Evolutionary conservation across 2,113 vertebrate genomes (phyloP).

Genomic region (Dryoscopus gambensis): DNA sequence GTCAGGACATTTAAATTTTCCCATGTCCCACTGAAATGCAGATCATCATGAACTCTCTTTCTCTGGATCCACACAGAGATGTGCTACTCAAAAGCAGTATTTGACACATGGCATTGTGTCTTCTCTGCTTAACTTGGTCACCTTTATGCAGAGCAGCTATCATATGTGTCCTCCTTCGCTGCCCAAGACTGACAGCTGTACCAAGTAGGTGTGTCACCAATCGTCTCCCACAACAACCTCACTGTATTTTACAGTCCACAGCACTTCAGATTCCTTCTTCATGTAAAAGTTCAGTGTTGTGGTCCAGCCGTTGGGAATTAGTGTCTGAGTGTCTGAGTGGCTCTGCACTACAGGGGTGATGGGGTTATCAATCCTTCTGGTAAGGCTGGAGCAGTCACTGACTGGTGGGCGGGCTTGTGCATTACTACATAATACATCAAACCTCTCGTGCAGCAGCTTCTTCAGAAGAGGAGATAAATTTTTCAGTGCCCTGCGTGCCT

Average conservation of each 20-base stretch:
- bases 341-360: background rate
- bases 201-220: background rate
- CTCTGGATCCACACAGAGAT: background rate
- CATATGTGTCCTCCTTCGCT: background rate
- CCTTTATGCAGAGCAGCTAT: background rate
- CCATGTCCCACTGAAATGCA: background rate
- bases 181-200: background rate
- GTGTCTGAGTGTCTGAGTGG: background rate
- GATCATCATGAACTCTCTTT: background rate
- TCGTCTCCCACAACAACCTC: background rate
- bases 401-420: background rate
- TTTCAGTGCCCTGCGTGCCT: background rate
- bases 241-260: background rate
- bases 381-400: background rate
- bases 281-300: background rate
- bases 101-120: background rate
- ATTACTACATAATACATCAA: background rate
- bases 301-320: background rate
- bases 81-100: background rate
- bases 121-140: background rate
- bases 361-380: constrained; percentile 19
- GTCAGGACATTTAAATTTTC: background rate
- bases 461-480: background rate
- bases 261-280: background rate
- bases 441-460: background rate